Evolutionary conservation across 2,888 invertebrate genomes (phyloP).

Genomic region (Eristalis intricaria): DNA sequence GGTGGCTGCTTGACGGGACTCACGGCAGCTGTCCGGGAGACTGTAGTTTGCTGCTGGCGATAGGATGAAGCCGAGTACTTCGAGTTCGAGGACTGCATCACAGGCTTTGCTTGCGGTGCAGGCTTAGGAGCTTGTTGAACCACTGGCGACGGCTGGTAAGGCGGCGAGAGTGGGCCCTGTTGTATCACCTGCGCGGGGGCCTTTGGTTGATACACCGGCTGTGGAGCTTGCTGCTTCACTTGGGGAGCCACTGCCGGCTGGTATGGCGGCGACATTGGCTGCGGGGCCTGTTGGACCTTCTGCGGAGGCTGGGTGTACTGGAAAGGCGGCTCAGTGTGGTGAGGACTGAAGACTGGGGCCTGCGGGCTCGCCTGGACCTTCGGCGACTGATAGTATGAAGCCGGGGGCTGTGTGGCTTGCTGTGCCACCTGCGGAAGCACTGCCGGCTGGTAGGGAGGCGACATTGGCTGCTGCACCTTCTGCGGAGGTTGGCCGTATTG

Average conservation of each 20-base stretch:
- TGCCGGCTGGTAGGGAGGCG: not conserved
- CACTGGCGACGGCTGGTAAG: conserved; percentile 5
- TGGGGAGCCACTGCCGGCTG: not conserved
- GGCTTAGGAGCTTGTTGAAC: conserved; percentile 45
- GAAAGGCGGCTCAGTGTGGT: not conserved
- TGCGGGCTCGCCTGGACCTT: conserved; percentile 7
- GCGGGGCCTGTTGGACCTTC: not conserved
- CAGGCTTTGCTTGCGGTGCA: conserved; percentile 65
- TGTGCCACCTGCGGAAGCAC: not conserved
- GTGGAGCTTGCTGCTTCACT: not conserved
- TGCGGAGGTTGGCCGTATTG: conserved; percentile 6
- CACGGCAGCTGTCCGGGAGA: conserved; percentile 24
- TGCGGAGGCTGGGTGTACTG: conserved; percentile 3
- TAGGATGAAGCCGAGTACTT: conserved; percentile 24
- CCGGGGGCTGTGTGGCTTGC: not conserved
- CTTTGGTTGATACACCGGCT: not conserved
- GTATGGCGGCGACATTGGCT: not conserved
- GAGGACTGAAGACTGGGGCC: not conserved
- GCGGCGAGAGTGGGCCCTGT: not conserved
- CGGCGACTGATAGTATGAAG: conserved; percentile 7
- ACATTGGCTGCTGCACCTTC: conserved; percentile 2
- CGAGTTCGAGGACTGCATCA: conserved; percentile 31
- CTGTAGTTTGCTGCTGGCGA: conserved; percentile 44
- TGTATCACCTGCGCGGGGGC: not conserved
- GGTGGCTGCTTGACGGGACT: conserved; percentile 53